Base-by-base conservation (phyloP, 2,888 invertebrate species). In the Nomada hirtipes region DNA sequence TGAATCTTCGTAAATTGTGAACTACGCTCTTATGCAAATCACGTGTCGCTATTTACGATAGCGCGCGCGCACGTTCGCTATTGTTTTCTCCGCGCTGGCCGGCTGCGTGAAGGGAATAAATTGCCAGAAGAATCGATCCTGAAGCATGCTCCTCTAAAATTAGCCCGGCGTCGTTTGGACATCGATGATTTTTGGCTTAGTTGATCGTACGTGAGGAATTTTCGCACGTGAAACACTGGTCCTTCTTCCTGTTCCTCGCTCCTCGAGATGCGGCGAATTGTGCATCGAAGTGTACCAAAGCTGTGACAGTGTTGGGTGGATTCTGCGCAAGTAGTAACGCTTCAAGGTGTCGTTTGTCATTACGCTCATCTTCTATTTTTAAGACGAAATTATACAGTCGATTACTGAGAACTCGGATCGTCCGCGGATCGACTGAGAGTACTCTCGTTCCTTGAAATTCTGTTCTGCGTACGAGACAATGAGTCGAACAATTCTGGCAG, bases 1-100 rank as follows among this genome's bases (percentile, higher is more conserved):
- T 23, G 68, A 60, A 79, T 75, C 55, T 69, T 71, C 29, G 63
- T 75, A 68, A 75, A 75, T 64, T 47, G 75, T 59, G 70, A 47
- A 11, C 67, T 52, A n/a, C 57, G 47, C 47, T 50, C 20, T 83
- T 72, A 84, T 69, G 76, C 70, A 72, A 72, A 55, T 79, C 55
- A 71, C 64, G 72, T 72, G 68, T 47, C 60, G 69, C 64, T 76
- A 64, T 76, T 76, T 76, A 76, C 76, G 76, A 64, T 76, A 76
- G 50, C 63, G n/a, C 72, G 47, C 29, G 26, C 72, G 70, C 70
- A 72, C 74, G 74, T 74, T 74, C 74, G 26, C 70, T 60, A 70
- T 70, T 70, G 70, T 70, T 67, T 59, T 67, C 77, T 44, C 60
- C 74, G 65, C 59, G 65, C 52, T 23, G 60, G 23, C 60, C 60